Evolutionary conservation across 2,113 vertebrate genomes (phyloP).

Genomic region (Aplodontia rufa): DNA sequence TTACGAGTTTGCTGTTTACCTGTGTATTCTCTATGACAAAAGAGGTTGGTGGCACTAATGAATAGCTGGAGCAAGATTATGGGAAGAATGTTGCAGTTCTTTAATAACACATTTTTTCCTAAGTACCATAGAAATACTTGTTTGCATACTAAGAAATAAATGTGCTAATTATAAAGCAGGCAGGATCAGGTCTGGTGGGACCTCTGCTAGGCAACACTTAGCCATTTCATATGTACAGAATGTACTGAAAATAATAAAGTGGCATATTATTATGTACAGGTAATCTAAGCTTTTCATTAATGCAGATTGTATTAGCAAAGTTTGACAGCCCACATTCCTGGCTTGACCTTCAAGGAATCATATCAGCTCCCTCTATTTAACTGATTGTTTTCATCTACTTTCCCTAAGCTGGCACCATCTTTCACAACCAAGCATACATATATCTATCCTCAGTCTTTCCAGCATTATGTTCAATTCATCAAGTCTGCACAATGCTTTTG

Average conservation of each 20-base stretch:
- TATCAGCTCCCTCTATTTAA: constrained; percentile 23
- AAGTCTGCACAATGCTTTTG: background rate
- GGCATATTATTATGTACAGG: constrained; percentile 50
- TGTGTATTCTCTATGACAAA: background rate
- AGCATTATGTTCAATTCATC: background rate
- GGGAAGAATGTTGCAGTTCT: constrained; percentile 41
- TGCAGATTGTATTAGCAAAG: constrained; percentile 22
- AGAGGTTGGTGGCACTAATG: constrained; percentile 14
- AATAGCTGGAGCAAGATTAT: constrained; percentile 38
- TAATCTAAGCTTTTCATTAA: constrained; percentile 52
- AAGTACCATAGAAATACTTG: constrained; percentile 34
- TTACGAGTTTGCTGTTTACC: constrained; percentile 25
- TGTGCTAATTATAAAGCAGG: constrained; percentile 68
- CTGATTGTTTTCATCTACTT: background rate
- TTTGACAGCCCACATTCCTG: constrained; percentile 20
- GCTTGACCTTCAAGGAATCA: constrained; percentile 5
- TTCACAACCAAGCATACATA: background rate
- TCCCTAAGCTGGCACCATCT: background rate
- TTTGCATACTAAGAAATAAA: constrained; percentile 73
- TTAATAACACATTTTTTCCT: constrained; percentile 45
- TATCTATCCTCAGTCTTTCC: background rate
- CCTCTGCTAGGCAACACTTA: constrained; percentile 61
- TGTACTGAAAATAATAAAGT: constrained; percentile 62
- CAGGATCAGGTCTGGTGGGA: constrained; percentile 48
- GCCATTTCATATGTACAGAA: constrained; percentile 50